phyloP scores from a whole-genome alignment of 1,140 invertebrate species.

The Rhizoglyphus robini region DNA sequence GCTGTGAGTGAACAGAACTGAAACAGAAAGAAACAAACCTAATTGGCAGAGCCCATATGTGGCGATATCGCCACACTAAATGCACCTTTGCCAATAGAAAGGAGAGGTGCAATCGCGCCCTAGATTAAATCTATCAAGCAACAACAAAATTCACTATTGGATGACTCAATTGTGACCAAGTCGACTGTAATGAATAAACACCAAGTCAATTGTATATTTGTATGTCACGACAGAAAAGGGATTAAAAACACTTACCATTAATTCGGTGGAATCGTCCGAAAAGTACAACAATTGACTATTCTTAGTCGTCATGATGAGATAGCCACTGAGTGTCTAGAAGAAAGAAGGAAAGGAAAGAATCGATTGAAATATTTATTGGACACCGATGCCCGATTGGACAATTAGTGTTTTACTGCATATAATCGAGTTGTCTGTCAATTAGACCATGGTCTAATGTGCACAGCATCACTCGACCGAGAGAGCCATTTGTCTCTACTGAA shows the following conservation, averaged over 20 bases:
- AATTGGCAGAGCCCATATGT: neutral
- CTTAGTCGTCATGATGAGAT: slow-evolving; percentile 97
- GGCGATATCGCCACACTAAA: neutral
- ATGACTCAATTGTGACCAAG: neutral
- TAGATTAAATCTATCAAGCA: neutral
- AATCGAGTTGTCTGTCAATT: too few species aligned
- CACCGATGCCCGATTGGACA: too few species aligned
- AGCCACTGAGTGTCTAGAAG: slow-evolving; percentile 81
- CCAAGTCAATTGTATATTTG: too few species aligned
- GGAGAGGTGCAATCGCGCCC: too few species aligned
- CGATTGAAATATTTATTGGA: neutral
- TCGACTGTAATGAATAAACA: neutral
- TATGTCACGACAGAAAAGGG: too few species aligned
- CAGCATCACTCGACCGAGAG: too few species aligned
- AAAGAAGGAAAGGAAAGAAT: slow-evolving; percentile 32
- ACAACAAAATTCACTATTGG: too few species aligned
- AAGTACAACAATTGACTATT: slow-evolving; percentile 96
- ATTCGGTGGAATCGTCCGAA: slow-evolving; percentile 96
- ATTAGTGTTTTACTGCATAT: too few species aligned
- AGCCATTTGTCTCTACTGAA: too few species aligned
- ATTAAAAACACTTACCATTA: slow-evolving; percentile 67
- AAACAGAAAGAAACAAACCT: neutral
- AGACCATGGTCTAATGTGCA: too few species aligned
- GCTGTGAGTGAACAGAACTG: too few species aligned
- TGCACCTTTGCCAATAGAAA: neutral